Conservation (phyloP, 2,888 invertebrate genomes). For the Parasteatoda lunata region DNA sequence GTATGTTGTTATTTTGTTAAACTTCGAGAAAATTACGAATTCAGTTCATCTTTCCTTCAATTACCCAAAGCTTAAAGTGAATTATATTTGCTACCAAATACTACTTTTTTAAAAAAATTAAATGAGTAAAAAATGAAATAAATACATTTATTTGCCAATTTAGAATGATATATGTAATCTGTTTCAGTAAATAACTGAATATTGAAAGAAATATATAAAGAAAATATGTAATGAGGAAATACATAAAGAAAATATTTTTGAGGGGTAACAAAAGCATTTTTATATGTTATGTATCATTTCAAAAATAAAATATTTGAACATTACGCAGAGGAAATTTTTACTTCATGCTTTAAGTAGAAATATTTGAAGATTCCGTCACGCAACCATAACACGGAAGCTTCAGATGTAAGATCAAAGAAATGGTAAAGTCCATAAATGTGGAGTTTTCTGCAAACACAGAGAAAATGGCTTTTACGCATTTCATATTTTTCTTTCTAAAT, state of each 20-base stretch:
- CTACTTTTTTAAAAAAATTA: too few species aligned
- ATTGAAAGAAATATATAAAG: too few species aligned
- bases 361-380: not conserved
- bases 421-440: not conserved
- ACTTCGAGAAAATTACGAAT: too few species aligned
- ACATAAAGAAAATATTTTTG: not conserved
- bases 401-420: not conserved
- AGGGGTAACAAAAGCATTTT: not conserved
- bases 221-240: not conserved
- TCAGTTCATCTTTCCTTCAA: too few species aligned
- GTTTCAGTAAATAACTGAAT: too few species aligned
- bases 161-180: too few species aligned
- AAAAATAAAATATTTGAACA: not conserved
- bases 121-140: too few species aligned
- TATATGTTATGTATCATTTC: not conserved
- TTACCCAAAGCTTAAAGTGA: too few species aligned
- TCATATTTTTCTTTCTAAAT: not conserved
- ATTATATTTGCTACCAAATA: too few species aligned
- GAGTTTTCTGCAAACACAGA: not conserved
- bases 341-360: not conserved
- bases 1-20: too few species aligned
- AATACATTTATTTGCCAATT: too few species aligned
- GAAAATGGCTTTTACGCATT: not conserved
- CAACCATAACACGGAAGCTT: not conserved
- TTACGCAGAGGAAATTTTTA: not conserved